Evolutionary conservation across 2,888 invertebrate species (phyloP).

Genomic region (Ferdinandea cuprea): DNA sequence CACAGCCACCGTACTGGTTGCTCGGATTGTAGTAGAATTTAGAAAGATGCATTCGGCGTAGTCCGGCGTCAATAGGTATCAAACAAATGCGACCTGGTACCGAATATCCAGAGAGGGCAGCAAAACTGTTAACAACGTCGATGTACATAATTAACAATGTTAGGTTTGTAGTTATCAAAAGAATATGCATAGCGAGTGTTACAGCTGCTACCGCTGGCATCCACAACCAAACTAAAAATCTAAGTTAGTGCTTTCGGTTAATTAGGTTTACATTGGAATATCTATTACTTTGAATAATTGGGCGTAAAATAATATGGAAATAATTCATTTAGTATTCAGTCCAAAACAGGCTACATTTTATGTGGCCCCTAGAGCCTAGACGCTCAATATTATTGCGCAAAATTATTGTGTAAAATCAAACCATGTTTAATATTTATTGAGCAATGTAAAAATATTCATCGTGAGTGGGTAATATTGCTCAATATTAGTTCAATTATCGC

Average conservation of each 20-base stretch:
- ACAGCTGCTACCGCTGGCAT: constrained; percentile 12
- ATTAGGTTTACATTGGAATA: constrained; percentile 18
- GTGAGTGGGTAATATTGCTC: too few relatives aligned
- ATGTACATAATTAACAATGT: constrained; percentile 19
- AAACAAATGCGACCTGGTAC: constrained; percentile 78
- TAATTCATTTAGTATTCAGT: constrained; percentile 18
- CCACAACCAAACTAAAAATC: constrained; percentile 27
- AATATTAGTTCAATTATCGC: too few relatives aligned
- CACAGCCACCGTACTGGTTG: constrained; percentile 80
- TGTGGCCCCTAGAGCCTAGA: too few relatives aligned
- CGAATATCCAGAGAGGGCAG: neutral
- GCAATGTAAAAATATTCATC: too few relatives aligned
- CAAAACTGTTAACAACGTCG: neutral
- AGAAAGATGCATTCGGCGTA: constrained; percentile 80
- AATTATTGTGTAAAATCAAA: too few relatives aligned
- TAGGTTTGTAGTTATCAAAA: constrained; percentile 29
- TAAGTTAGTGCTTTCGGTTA: constrained; percentile 4
- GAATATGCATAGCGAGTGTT: constrained; percentile 38
- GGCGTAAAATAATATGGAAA: constrained; percentile 40
- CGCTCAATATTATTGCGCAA: too few relatives aligned
- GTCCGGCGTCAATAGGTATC: constrained; percentile 79
- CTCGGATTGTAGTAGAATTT: constrained; percentile 79
- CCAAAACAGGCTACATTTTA: constrained; percentile 8
- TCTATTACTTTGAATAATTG: constrained; percentile 39
- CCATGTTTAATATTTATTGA: too few relatives aligned